A percentile compares a stretch with the other conserved stretches of the same genome.
Evolutionary conservation across 53 echinoderm and acorn worm species (phyloP).

Genomic region (Temnopleurus reevesii): DNA sequence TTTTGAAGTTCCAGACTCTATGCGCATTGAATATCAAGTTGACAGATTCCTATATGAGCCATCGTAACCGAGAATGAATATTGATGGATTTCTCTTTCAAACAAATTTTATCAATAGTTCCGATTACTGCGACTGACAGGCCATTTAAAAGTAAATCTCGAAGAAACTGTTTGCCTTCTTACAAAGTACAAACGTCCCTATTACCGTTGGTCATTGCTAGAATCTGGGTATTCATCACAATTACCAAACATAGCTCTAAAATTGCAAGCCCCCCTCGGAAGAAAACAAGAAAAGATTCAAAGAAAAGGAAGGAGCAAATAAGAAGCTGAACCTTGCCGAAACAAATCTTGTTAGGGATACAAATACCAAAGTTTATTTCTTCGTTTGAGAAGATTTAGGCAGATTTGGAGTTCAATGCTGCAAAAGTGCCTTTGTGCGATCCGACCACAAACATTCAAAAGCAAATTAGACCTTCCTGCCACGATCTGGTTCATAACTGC

Average conservation of each 20-base stretch:
- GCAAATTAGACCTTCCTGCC: slow-evolving; percentile 13
- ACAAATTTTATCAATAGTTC: slow-evolving; percentile 58
- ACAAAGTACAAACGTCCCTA: slow-evolving; percentile 57
- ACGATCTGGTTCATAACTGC: background rate
- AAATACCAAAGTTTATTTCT: slow-evolving; percentile 61
- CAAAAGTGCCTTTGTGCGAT: slow-evolving; percentile 34
- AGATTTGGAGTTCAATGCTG: slow-evolving; percentile 3
- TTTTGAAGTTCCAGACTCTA: too few relatives aligned
- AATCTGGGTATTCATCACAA: slow-evolving; percentile 41
- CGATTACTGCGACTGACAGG: slow-evolving; percentile 40
- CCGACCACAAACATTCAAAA: slow-evolving; percentile 38
- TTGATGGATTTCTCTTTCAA: slow-evolving; percentile 55
- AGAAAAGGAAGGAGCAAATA: slow-evolving; percentile 14
- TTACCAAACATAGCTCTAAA: slow-evolving; percentile 30
- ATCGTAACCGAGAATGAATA: slow-evolving; percentile 39
- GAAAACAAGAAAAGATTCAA: background rate
- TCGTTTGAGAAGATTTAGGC: slow-evolving; percentile 37
- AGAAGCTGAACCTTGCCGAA: slow-evolving; percentile 27
- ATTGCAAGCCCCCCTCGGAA: background rate
- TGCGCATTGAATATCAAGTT: background rate
- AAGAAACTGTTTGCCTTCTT: slow-evolving; percentile 49
- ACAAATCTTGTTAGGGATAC: slow-evolving; percentile 57
- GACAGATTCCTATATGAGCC: slow-evolving; percentile 14
- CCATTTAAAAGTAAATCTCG: slow-evolving; percentile 59
- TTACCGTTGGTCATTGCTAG: slow-evolving; percentile 43